Percentiles rank a stretch among this genome's conserved stretches.
phyloP scores from a whole-genome alignment of 2,113 vertebrate genomes.

The Gavialis gangeticus region DNA sequence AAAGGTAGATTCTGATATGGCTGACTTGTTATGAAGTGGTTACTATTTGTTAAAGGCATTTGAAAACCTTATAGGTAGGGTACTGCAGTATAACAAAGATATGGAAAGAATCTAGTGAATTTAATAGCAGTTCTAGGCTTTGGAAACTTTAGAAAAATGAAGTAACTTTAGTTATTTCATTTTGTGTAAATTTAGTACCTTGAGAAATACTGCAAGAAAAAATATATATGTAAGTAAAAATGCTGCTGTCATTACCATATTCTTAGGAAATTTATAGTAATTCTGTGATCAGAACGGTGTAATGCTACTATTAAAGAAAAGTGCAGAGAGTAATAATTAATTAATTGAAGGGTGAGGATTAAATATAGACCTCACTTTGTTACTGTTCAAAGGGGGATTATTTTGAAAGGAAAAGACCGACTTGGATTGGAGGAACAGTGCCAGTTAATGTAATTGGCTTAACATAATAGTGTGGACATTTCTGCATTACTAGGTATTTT shows the following conservation, averaged over 20 bases:
- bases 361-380: background rate
- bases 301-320: background rate
- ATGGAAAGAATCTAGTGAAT: background rate
- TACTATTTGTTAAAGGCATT: background rate
- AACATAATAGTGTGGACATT: no score
- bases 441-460: background rate
- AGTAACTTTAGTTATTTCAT: background rate
- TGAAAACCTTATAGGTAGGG: background rate
- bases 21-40: background rate
- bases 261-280: background rate
- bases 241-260: background rate
- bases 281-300: background rate
- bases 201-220: background rate
- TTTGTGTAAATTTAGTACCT: background rate
- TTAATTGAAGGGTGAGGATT: background rate
- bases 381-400: background rate
- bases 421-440: background rate
- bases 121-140: background rate
- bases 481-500: no score
- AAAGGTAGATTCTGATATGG: background rate
- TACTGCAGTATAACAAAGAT: background rate
- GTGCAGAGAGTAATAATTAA: background rate
- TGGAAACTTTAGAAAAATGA: background rate
- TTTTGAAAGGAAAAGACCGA: background rate
- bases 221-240: background rate